phyloP scores from a whole-genome alignment of 1,140 invertebrate species.

The Zaprionus tsacasi region DNA sequence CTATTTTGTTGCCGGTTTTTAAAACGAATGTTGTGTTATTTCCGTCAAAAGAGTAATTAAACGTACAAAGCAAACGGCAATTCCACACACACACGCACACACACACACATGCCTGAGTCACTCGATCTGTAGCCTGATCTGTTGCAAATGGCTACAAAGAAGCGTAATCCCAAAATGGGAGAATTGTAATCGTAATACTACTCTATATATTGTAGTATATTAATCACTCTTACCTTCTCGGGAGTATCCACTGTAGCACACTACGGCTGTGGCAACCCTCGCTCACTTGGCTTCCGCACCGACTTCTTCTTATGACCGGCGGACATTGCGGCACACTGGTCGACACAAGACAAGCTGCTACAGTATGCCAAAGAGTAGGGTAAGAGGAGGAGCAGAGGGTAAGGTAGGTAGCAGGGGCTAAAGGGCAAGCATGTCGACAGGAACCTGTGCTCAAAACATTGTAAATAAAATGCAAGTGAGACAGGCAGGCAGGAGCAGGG shows the following conservation, averaged over 20 bases:
- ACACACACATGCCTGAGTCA: conserved; percentile 41
- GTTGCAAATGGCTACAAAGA: neutral
- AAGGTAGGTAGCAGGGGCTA: no score
- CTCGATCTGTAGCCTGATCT: neutral
- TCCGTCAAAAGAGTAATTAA: conserved; percentile 82
- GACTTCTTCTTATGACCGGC: conserved; percentile 54
- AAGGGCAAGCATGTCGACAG: conserved; percentile 44
- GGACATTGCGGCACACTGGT: conserved; percentile 53
- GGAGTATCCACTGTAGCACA: neutral
- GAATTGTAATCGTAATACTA: neutral
- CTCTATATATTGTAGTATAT: no score
- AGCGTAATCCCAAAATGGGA: neutral
- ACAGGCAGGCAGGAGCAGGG: neutral
- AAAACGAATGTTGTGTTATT: conserved; percentile 79
- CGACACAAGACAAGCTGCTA: conserved; percentile 17
- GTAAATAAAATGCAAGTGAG: conserved; percentile 68
- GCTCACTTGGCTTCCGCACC: conserved; percentile 51
- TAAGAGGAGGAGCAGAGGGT: neutral
- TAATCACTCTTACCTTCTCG: neutral
- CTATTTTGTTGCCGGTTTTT: conserved; percentile 58
- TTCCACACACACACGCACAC: conserved; percentile 52
- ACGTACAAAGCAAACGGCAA: conserved; percentile 75
- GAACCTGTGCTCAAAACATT: conserved; percentile 72
- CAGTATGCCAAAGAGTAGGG: neutral
- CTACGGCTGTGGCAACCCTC: conserved; percentile 22